Conservation (phyloP, 2,113 vertebrate species). For the Semicossyphus pulcher region DNA sequence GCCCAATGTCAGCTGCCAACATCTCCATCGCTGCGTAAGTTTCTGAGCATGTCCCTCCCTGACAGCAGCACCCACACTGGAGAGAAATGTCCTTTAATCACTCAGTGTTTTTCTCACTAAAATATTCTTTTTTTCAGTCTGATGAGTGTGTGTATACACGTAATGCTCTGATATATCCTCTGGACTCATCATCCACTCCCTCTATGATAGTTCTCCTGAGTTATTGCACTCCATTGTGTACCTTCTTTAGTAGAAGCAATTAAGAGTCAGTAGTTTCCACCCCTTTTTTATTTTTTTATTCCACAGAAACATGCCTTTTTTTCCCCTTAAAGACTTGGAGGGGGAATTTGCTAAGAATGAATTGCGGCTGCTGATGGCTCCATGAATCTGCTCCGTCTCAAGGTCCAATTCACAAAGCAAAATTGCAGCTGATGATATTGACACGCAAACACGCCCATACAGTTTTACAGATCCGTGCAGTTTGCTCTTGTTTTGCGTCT, state of each 20-base stretch:
- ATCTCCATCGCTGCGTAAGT: conserved; percentile 97
- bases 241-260: conserved; percentile 9
- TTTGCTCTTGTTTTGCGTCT: too few species aligned
- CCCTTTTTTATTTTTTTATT: too few species aligned
- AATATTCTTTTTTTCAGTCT: conserved; percentile 8
- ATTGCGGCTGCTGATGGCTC: too few species aligned
- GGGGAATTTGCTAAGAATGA: too few species aligned
- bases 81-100: conserved; percentile 4
- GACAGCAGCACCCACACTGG: neutral
- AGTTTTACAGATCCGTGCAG: too few species aligned
- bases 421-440: too few species aligned
- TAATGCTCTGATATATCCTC: conserved; percentile 10
- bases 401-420: too few species aligned
- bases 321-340: too few species aligned
- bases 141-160: neutral
- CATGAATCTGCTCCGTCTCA: too few species aligned
- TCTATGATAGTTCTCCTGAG: conserved; percentile 9
- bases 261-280: too few species aligned
- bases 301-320: neutral
- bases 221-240: neutral
- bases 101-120: neutral
- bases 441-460: too few species aligned
- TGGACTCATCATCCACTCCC: conserved; percentile 13
- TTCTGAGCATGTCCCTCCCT: neutral
- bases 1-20: conserved; percentile 95